Percentiles rank a stretch among this genome's conserved stretches.
Evolutionary conservation across 2,113 vertebrate genomes (phyloP).

Genomic region (Irena cyanogastra): DNA sequence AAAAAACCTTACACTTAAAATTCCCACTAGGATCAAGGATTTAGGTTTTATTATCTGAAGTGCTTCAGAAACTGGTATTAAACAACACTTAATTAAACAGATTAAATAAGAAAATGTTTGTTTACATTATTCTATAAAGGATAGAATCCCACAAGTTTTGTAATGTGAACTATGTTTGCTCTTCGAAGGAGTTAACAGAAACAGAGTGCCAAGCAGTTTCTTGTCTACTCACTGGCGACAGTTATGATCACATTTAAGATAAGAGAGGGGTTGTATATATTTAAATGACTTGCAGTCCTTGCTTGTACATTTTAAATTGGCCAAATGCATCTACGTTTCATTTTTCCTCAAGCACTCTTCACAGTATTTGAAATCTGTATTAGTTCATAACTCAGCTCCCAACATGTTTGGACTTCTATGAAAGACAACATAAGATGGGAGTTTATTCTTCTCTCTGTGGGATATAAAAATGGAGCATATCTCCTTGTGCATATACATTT

Average conservation of each 20-base stretch:
- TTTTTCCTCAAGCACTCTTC: not conserved
- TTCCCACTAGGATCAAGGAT: not conserved
- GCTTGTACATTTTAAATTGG: not conserved
- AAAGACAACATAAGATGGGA: not conserved
- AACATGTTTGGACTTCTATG: not conserved
- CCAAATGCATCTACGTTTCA: not conserved
- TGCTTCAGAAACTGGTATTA: not conserved
- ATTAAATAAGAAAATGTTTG: slow-evolving; percentile 8
- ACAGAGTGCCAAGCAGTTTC: not conserved
- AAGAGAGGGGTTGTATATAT: not conserved
- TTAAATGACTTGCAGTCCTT: not conserved
- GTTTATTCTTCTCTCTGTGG: not conserved
- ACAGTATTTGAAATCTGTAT: not conserved
- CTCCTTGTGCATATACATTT: not conserved
- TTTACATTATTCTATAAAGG: not conserved
- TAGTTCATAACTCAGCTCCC: not conserved
- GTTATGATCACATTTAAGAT: not conserved
- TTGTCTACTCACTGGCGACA: not conserved
- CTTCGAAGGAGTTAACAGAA: not conserved
- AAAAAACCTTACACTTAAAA: not conserved
- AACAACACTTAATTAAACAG: slow-evolving; percentile 29
- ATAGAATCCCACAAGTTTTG: not conserved
- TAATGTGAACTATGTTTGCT: not conserved
- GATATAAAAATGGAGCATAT: not conserved
- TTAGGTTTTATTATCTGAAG: slow-evolving; percentile 19